Evolutionary conservation across 2,888 invertebrate species (phyloP), one percentile per base, ranked within the genome.

Genomic region (Onchidella celtica): DNA sequence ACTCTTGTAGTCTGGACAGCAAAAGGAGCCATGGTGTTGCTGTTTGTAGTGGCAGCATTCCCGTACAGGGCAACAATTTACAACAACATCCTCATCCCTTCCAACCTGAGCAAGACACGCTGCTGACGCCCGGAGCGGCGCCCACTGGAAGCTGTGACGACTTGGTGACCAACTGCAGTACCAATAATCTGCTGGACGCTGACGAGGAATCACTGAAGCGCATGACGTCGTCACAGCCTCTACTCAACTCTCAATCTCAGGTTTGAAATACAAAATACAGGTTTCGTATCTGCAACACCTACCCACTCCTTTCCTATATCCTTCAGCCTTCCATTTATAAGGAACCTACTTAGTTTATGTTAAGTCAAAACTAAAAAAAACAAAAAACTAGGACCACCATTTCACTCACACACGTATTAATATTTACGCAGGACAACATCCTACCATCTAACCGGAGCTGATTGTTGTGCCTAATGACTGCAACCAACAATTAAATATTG

Each of bases 131-230:
- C 76, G 85, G 83, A 77, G 87, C 86, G 73, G 55, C 32, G 55
- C 59, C 57, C 2, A 1, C 38, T 27, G 89, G 89, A 69, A 86
- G 87, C 61, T 88, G 87, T 78, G 88, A 87, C 78, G 86, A 88
- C 83, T 85, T 86, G 65, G 82, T 86, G 77, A 84, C 87, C 61
- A 90, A 89, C 85, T 88, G 87, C 73, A 90, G 92, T 85, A 88
- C 90, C 78, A 89, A 89, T 84, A 92, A 91, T 86, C 88, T 91
- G 40, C 86, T 92, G 70, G 92, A 92, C 79, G 89, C 92, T 14
- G 91, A 91, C 81, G 90, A 91, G 82, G 90, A 91, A 57, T 91
- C 89, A 0, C 84, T 90, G n/a, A 86, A 88, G 68, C 83, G 90
- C 36, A 92, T 91, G 92, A 89, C 91, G 73, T 88, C 89, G 65